Evolutionary conservation across 2,797 vertebrate genomes (phyloP).

Genomic region (Fringilla coelebs): DNA sequence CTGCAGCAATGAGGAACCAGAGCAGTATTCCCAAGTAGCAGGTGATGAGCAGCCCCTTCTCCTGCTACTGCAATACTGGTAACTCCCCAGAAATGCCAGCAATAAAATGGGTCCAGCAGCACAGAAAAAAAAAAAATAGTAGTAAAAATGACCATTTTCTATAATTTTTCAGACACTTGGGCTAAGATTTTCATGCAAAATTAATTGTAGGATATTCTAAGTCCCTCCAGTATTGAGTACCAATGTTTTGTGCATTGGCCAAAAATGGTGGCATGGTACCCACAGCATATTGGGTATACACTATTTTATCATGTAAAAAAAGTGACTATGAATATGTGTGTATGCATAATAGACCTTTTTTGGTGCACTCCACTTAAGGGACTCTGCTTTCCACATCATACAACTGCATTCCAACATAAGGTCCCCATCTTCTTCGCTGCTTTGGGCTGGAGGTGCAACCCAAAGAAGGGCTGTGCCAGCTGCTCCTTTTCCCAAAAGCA

Average conservation of each 20-base stretch:
- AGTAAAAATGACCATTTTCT: not conserved
- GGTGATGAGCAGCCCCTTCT: not conserved
- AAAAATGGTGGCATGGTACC: not conserved
- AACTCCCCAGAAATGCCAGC: not conserved
- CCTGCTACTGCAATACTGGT: not conserved
- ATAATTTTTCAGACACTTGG: not conserved
- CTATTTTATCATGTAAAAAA: not conserved
- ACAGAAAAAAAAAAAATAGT: not conserved
- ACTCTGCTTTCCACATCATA: not conserved
- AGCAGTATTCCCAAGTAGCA: not conserved
- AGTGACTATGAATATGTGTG: not conserved
- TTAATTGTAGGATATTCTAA: not conserved
- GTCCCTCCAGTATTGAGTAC: not conserved
- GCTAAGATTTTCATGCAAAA: not conserved
- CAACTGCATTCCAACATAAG: not conserved
- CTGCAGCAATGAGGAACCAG: not conserved
- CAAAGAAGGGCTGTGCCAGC: not conserved
- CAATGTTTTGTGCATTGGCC: fast-evolving
- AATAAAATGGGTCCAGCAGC: not conserved
- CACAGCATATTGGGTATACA: not conserved
- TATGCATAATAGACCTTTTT: not conserved
- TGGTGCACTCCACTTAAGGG: not conserved
- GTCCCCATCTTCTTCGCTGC: not conserved
- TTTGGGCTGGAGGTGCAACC: not conserved
- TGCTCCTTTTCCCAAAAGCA: not conserved